These are phyloP conservation scores for Trissolcus basalis DNA, from an alignment of 1,140 invertebrate genomes.

Conservation along the genomic window DNA sequence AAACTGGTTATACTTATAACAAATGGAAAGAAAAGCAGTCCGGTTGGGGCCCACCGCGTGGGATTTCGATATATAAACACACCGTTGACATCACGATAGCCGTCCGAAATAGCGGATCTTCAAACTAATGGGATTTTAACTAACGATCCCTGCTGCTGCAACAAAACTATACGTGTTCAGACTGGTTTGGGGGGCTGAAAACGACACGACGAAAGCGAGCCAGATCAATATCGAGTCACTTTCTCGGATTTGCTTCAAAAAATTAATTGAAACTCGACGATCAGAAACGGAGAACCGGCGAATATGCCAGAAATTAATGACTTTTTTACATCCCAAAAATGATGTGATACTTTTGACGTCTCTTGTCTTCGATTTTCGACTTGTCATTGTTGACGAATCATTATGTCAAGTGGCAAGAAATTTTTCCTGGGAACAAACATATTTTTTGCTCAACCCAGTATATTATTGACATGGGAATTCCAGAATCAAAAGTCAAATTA, in stretches of 20 bases:
- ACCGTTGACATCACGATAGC: conserved; percentile 64
- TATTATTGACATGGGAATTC: background rate
- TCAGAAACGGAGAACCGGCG: conserved; percentile 38
- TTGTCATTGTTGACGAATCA: conserved; percentile 22
- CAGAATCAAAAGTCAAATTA: too few relatives aligned
- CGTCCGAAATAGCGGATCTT: conserved; percentile 65
- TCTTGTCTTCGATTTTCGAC: conserved; percentile 18
- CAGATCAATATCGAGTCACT: conserved; percentile 46
- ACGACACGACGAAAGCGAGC: conserved; percentile 25
- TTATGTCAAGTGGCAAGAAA: conserved; percentile 4
- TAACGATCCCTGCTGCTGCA: conserved; percentile 60
- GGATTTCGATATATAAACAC: conserved; percentile 68
- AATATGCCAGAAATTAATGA: conserved; percentile 43
- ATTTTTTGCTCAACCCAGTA: background rate
- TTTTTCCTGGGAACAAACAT: conserved; percentile 1
- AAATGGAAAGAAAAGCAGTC: conserved; percentile 26
- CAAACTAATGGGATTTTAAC: conserved; percentile 73
- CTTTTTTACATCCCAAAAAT: conserved; percentile 18
- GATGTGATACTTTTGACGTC: conserved; percentile 15
- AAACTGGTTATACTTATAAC: conserved; percentile 57
- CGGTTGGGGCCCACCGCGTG: conserved; percentile 48
- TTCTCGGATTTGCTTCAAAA: conserved; percentile 40
- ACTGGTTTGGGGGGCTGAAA: conserved; percentile 37
- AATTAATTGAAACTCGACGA: conserved; percentile 46
- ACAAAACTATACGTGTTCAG: conserved; percentile 35